phyloP scores from a whole-genome alignment of 2,888 invertebrate genomes.

The Coelinius sp. region DNA sequence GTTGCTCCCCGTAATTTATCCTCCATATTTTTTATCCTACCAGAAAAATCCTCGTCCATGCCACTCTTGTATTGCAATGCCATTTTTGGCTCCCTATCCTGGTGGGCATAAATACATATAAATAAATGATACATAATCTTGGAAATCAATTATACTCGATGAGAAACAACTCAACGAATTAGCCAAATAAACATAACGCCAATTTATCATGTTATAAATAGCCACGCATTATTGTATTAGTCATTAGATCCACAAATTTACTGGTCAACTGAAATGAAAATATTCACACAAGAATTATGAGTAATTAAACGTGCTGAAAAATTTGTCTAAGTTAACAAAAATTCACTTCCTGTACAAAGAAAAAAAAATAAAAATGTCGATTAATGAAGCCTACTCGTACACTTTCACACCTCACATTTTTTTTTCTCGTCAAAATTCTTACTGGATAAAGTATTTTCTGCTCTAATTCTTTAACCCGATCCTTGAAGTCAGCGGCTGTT shows the following conservation, averaged over 20 bases:
- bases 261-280: constrained; percentile 2
- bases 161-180: background rate
- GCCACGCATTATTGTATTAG: constrained; percentile 5
- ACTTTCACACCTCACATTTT: constrained; percentile 41
- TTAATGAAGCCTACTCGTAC: constrained; percentile 35
- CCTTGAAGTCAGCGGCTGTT: constrained; percentile 87
- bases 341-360: background rate
- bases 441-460: constrained; percentile 82
- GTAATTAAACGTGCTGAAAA: background rate
- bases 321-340: background rate
- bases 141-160: background rate
- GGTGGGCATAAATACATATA: constrained; percentile 43
- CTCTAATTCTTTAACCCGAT: constrained; percentile 86
- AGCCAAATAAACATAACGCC: background rate
- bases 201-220: constrained; percentile 9
- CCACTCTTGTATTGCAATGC: constrained; percentile 60
- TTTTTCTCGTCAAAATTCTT: constrained; percentile 69
- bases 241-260: background rate
- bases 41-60: constrained; percentile 75
- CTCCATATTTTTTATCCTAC: constrained; percentile 82
- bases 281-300: constrained; percentile 21
- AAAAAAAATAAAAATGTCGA: constrained; percentile 9
- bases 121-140: background rate
- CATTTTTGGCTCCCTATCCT: constrained; percentile 71
- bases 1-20: constrained; percentile 80